phyloP scores from a whole-genome alignment of 2,888 invertebrate species.

The Morpho helenor region DNA sequence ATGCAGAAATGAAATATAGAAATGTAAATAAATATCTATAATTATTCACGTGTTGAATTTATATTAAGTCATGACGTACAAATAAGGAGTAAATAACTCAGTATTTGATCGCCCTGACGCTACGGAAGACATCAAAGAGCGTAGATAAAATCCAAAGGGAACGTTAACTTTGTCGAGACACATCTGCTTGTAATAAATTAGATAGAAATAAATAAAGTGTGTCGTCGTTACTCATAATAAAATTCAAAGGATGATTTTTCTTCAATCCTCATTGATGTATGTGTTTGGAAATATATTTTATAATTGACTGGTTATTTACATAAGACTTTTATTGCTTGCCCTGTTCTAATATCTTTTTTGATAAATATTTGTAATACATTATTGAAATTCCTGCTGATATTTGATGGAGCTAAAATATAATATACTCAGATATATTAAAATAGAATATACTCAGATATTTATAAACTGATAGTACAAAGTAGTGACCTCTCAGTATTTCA shows the following conservation, averaged over 20 bases:
- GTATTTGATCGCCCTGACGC: constrained; percentile 19
- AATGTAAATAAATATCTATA: too few relatives aligned
- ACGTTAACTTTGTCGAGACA: constrained; percentile 46
- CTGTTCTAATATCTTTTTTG: too few relatives aligned
- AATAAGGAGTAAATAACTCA: constrained; percentile 46
- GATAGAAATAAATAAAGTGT: constrained; percentile 45
- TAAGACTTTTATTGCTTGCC: too few relatives aligned
- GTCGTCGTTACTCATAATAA: constrained; percentile 24
- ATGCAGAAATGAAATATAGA: too few relatives aligned
- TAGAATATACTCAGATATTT: too few relatives aligned
- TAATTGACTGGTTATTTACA: too few relatives aligned
- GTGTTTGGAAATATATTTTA: neutral
- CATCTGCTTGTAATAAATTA: constrained; percentile 64
- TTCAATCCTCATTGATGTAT: neutral
- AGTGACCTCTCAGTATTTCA: too few relatives aligned
- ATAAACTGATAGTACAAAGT: too few relatives aligned
- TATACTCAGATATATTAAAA: too few relatives aligned
- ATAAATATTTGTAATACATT: too few relatives aligned
- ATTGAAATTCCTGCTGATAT: too few relatives aligned
- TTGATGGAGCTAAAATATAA: too few relatives aligned
- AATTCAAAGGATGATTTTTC: constrained; percentile 3
- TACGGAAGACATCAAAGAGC: constrained; percentile 63
- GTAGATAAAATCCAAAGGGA: constrained; percentile 59
- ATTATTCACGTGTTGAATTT: constrained; percentile 7
- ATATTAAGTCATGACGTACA: constrained; percentile 40